Evolutionary conservation across 2,797 vertebrate species (phyloP), one percentile per base, ranked within the genome.

Genomic region (Sitta carolinensis): DNA sequence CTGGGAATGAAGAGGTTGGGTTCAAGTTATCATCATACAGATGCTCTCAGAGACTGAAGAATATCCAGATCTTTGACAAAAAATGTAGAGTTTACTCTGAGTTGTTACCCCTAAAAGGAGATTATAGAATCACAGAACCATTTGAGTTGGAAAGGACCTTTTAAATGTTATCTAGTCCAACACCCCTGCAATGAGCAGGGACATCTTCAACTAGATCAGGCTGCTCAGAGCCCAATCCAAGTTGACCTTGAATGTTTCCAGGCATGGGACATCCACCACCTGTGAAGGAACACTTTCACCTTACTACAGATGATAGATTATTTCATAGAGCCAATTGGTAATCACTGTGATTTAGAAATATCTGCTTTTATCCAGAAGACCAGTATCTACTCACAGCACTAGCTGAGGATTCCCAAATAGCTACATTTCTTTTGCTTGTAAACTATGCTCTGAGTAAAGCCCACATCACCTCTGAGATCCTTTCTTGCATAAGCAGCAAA

Each of bases 1-100:
- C 3, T 70, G n/a, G 19, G 30, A 76, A 19, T 7, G 6, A 26
- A 57, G 27, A 63, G 42, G 5, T 21, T 0, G 0, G 23, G 25
- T 29, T 64, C n/a, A 22, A 55, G 75, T 51, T 61, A 27, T 51
- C 10, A 26, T 82, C 17, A n/a, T n/a, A 6, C 30, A 84, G n/a
- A 11, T 16, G 36, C 3, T 58, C 36, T 84, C 36, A 40, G 48
- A 50, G 38, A 23, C 21, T 73, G 87, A 90, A 95, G 68, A 87
- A 94, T 63, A 88, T 29, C 15, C 2, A 10, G 42, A 57, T 70
- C 69, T 95, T 85, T 66, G 62, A 87, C 26, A 69, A 94, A 85
- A 94, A 78, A 3, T 19, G 0, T 10, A 9, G 36, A 20, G 16
- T 89, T 96, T 95, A 87, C 69, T 95, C 82, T 2, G 16, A 83